A percentile compares a stretch with the other conserved stretches of the same genome.
phyloP scores from a whole-genome alignment of 2,113 vertebrate genomes.

The Corythornis cristatus region DNA sequence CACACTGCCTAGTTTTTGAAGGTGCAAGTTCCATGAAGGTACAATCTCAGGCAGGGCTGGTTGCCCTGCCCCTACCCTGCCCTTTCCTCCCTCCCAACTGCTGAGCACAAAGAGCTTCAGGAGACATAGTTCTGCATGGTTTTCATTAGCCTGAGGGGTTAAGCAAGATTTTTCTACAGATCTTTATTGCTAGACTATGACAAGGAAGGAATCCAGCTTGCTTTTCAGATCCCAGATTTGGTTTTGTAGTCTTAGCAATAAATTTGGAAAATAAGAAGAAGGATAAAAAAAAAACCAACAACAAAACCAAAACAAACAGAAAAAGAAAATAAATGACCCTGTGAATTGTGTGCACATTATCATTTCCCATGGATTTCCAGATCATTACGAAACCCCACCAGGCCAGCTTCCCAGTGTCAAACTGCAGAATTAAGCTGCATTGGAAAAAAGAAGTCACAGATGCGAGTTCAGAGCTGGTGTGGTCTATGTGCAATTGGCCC shows the following conservation, averaged over 20 bases:
- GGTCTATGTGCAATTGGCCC: accelerated
- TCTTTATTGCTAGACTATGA: not conserved
- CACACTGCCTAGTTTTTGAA: not conserved
- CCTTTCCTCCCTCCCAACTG: not conserved
- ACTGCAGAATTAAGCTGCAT: not conserved
- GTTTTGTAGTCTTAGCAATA: not conserved
- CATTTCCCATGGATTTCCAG: not conserved
- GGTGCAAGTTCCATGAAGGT: not conserved
- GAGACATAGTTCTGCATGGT: not conserved
- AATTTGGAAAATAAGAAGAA: not conserved
- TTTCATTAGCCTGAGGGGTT: constrained; percentile 8
- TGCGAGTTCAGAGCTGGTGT: not conserved
- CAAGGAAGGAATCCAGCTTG: constrained; percentile 14
- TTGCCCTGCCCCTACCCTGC: not conserved
- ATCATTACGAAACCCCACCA: not conserved
- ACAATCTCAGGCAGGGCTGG: not conserved
- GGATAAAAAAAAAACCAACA: too few relatives aligned
- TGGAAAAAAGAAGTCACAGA: not conserved
- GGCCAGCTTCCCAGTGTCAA: not conserved
- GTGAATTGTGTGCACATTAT: not conserved
- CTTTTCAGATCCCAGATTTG: not conserved
- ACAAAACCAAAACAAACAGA: too few relatives aligned
- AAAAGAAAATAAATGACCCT: not conserved
- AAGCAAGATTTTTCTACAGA: not conserved
- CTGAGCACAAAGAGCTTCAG: not conserved